Evolutionary conservation across 2,888 invertebrate genomes (phyloP).

Genomic region (Macaria notata): DNA sequence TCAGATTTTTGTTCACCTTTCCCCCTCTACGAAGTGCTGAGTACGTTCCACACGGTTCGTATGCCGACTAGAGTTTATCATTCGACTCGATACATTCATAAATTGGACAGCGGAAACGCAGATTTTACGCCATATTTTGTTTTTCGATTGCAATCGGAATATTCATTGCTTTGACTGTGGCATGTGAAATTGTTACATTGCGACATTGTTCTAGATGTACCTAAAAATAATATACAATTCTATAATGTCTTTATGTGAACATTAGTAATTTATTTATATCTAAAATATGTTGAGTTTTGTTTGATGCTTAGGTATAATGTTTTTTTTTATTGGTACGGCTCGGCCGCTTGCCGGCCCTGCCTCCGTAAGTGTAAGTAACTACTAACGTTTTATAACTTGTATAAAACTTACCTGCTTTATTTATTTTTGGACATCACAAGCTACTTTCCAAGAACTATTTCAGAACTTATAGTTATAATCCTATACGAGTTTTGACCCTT

Average conservation of each 20-base stretch:
- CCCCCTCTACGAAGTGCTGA: too few relatives aligned
- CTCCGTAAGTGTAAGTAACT: too few relatives aligned
- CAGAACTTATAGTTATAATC: constrained; percentile 60
- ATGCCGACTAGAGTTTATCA: constrained; percentile 31
- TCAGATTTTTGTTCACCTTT: too few relatives aligned
- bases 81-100: constrained; percentile 27
- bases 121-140: constrained; percentile 25
- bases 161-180: constrained; percentile 23
- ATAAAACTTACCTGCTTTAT: not conserved
- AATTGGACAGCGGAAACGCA: constrained; percentile 25
- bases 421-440: too few relatives aligned
- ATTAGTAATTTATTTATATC: too few relatives aligned
- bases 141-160: constrained; percentile 22
- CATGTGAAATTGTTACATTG: constrained; percentile 11
- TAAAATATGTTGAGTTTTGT: too few relatives aligned
- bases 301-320: too few relatives aligned
- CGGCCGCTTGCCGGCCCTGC: too few relatives aligned
- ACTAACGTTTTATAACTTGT: too few relatives aligned
- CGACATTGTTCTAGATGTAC: not conserved
- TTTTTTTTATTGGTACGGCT: too few relatives aligned
- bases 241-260: too few relatives aligned
- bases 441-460: constrained; percentile 41
- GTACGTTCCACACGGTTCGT: constrained; percentile 8
- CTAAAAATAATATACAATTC: too few relatives aligned
- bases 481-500: constrained; percentile 64